These are phyloP conservation scores for Terrapene triunguis DNA, from an alignment of 2,113 vertebrate species.

Conservation along the genomic window DNA sequence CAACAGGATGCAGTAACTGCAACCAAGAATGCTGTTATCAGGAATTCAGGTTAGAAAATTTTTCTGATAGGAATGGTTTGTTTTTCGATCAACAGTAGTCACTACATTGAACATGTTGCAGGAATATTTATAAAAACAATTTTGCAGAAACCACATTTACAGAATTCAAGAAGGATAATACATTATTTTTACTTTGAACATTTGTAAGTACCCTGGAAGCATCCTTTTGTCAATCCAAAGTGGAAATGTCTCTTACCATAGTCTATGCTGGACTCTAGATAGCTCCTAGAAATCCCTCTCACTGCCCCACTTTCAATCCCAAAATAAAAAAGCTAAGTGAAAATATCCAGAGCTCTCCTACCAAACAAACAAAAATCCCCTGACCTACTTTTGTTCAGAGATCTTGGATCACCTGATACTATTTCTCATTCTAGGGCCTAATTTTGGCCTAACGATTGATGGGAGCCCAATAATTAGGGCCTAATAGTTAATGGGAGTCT, in stretches of 20 bases:
- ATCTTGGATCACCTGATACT: neutral
- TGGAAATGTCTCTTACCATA: neutral
- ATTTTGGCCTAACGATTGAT: neutral
- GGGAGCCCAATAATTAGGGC: neutral
- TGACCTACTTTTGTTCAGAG: neutral
- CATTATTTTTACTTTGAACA: neutral
- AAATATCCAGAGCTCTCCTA: neutral
- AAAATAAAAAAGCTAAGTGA: neutral
- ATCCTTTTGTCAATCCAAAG: neutral
- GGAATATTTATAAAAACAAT: neutral
- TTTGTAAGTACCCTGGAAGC: neutral
- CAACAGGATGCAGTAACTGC: slow-evolving; percentile 30
- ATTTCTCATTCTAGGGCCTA: neutral
- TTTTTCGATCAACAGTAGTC: neutral
- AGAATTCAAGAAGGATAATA: neutral
- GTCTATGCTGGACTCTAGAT: neutral
- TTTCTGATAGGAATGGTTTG: neutral
- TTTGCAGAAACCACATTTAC: neutral
- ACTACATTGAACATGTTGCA: neutral
- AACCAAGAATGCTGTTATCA: neutral
- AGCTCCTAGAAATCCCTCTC: neutral
- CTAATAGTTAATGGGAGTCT: neutral
- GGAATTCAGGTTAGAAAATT: neutral
- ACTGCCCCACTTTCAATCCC: neutral
- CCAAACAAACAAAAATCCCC: neutral